A percentile compares a stretch with the other conserved stretches of the same genome.
Conservation (phyloP, 37 sponge, comb jelly and placozoan species). For the Cliona cf. orientalis region DNA sequence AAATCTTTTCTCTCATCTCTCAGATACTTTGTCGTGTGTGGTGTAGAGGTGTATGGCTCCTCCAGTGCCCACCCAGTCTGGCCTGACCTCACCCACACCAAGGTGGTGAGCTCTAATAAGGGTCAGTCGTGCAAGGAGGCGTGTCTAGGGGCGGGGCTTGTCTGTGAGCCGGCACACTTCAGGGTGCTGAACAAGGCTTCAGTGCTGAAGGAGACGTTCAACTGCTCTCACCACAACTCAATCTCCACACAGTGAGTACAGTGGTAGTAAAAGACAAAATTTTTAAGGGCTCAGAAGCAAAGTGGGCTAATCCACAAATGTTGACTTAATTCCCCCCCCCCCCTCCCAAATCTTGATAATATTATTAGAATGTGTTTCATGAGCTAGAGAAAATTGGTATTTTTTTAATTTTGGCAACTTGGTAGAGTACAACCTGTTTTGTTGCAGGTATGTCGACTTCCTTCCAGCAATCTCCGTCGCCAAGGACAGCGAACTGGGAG, state of each 20-base stretch:
- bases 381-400: too few relatives aligned
- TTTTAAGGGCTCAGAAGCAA: too few relatives aligned
- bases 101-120: conserved; percentile 5
- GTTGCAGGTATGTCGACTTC: conserved; percentile 46
- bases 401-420: too few relatives aligned
- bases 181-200: conserved; percentile 23
- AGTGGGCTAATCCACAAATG: too few relatives aligned
- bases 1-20: too few relatives aligned
- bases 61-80: conserved; percentile 31
- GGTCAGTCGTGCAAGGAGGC: conserved; percentile 77
- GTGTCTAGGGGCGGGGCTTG: conserved; percentile 40
- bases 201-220: conserved; percentile 16
- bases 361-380: too few relatives aligned
- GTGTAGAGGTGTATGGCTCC: conserved; percentile 77
- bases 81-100: conserved; percentile 53
- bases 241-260: conserved; percentile 8
- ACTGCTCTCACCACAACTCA: neutral
- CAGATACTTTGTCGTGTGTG: conserved; percentile 66
- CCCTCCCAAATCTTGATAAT: too few relatives aligned
- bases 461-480: conserved; percentile 41
- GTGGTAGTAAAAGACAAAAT: neutral
- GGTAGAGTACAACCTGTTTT: neutral
- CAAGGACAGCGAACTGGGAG: neutral
- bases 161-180: conserved; percentile 70
- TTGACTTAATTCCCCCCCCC: too few relatives aligned